These are phyloP conservation scores for Agriopis leucophaearia DNA, from an alignment of 2,888 invertebrate genomes.

Conservation along the genomic window DNA sequence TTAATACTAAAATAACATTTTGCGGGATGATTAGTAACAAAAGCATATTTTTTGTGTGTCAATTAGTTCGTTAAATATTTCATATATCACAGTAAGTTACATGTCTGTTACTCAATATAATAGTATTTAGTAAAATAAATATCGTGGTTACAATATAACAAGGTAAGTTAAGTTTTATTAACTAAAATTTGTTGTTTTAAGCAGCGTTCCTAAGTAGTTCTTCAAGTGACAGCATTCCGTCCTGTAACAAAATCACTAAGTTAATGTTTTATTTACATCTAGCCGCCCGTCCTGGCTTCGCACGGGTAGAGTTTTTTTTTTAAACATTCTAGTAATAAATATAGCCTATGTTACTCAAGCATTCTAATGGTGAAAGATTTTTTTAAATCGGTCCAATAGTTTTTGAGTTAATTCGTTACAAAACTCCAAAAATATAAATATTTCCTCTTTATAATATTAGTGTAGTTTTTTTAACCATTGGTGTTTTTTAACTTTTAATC, in stretches of 20 bases:
- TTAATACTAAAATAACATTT: constrained; percentile 35
- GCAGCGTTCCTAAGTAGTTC: constrained; percentile 83
- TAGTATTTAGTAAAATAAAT: constrained; percentile 47
- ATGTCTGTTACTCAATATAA: constrained; percentile 50
- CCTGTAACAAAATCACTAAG: constrained; percentile 70
- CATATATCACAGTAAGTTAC: constrained; percentile 79
- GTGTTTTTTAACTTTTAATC: too few relatives aligned
- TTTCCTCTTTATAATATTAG: too few relatives aligned
- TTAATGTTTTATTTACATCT: background rate
- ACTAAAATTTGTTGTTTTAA: constrained; percentile 56
- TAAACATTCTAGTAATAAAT: too few relatives aligned
- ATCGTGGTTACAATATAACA: constrained; percentile 42
- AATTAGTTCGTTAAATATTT: constrained; percentile 46
- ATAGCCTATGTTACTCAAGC: too few relatives aligned
- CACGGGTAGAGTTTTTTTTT: too few relatives aligned
- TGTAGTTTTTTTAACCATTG: too few relatives aligned
- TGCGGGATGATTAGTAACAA: constrained; percentile 27
- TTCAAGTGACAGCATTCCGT: constrained; percentile 84
- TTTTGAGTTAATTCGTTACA: too few relatives aligned
- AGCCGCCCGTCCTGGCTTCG: too few relatives aligned
- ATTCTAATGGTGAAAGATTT: too few relatives aligned
- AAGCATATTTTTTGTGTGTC: constrained; percentile 37
- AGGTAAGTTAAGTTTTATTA: constrained; percentile 51
- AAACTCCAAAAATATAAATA: too few relatives aligned
- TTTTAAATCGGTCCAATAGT: too few relatives aligned